Evolutionary conservation across 2,113 vertebrate genomes (phyloP).

Genomic region (Sylvietta virens): DNA sequence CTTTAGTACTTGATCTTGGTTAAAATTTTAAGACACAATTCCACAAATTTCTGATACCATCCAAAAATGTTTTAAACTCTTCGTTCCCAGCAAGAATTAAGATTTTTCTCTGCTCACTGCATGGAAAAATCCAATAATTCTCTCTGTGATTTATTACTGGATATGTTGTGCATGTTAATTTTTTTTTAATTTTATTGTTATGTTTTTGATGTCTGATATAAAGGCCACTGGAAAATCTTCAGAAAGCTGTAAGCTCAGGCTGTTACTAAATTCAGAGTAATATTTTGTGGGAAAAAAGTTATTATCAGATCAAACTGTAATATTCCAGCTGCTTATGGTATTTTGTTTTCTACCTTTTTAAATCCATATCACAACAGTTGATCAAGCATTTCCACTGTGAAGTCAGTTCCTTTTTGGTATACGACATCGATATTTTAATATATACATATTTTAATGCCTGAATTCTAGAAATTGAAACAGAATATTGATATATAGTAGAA

Average conservation of each 20-base stretch:
- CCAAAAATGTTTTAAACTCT: not conserved
- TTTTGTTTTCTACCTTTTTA: not conserved
- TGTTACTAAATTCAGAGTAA: not conserved
- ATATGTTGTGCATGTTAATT: not conserved
- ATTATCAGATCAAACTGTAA: not conserved
- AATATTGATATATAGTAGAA: not conserved
- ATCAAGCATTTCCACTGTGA: not conserved
- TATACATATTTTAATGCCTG: accelerated
- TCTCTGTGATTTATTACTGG: not conserved
- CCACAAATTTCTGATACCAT: not conserved
- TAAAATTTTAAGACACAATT: not conserved
- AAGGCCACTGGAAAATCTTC: not conserved
- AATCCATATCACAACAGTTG: not conserved
- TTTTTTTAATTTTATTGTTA: not conserved
- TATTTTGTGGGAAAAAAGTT: not conserved
- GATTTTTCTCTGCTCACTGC: not conserved
- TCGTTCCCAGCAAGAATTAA: not conserved
- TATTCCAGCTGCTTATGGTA: not conserved
- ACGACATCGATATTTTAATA: not conserved
- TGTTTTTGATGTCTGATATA: not conserved
- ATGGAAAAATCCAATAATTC: not conserved
- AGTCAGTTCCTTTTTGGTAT: not conserved
- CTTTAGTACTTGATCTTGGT: not conserved
- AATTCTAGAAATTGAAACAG: not conserved
- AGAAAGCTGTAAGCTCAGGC: not conserved